Evolutionary conservation across 2,113 vertebrate species (phyloP), one percentile per base, ranked within the genome.

Genomic region (Catharus fuscescens): DNA sequence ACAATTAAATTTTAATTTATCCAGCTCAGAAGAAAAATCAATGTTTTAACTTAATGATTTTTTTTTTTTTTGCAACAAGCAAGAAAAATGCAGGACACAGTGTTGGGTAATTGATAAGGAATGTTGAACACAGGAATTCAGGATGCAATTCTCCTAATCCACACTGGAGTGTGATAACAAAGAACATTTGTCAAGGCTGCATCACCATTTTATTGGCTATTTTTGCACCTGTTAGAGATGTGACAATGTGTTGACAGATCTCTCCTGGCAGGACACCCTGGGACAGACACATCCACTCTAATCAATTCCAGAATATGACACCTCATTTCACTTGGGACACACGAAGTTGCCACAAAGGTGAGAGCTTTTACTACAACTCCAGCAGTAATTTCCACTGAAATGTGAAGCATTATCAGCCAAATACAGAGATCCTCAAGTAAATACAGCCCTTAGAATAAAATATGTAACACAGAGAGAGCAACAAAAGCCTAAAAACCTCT

Each of bases 1-100:
- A 25, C 56, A 71, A 78, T 78, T 86, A 86, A 71, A 86, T 83
- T 88, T 91, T 56, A 67, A 92, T 93, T 88, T 53, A 42, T 71
- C 53, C 44, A 84, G 13, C 60, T 50, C 78, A 47, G 64, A 4
- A 59, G 24, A 61, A 54, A 90, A 77, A 62, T 69, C 62, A 32
- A 28, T 74, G 3, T 67, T 93, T 86, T 78, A 78, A 53, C 44
- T 20, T 80, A 83, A 60, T 44, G 54, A 28, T 38, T 80, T 90
- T 93, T 83, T 60, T 50, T 50, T 93, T 83, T 60, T 50, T n/a
- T 14, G 50, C 61, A 88, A 65, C 31, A 18, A 88, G 54, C 62
- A 77, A 73, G 50, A 62, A 66, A 62, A 92, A 70, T 16, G 12
- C 50, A 83, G 59, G 65, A 61, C n/a, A 47, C 0, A 0, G 47